Base-by-base conservation (phyloP, 1,140 invertebrate species). In the Drosophila persimilis region DNA sequence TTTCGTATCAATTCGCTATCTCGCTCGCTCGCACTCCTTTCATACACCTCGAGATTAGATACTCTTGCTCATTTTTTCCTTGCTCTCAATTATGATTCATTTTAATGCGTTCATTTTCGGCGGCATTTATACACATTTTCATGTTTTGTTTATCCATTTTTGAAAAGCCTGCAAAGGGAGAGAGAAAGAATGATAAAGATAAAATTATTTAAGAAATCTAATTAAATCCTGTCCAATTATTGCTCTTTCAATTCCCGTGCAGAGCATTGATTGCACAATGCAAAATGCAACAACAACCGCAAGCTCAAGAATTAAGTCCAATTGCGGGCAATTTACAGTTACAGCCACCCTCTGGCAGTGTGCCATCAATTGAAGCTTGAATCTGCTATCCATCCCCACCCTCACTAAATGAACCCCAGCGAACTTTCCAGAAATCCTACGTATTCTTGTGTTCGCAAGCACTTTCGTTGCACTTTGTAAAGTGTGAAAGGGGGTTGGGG, bases 281-380 rank as follows among this genome's bases (percentile, higher is more conserved):
- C 39, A 41, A 53, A 70, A 47, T 69, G 29, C 62, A 57, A 44
- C 39, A 69, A 72, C 65, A 60, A 48, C 43, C 43, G 41, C 57
- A 9, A n/a, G 43, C 39, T 44, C 39, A 24, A 39, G 71, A 83
- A 84, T 84, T 70, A 60, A 47, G 35, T 17, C 15, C 63, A 85
- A 80, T 85, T 73, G 54, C 41, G 62, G 62, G 58, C 64, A 66
- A 70, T 70, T 80, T 64, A 24, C 66, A 24, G 35, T 17, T 48
- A 15, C 15, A 41, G 52, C 52, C 44, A 67, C 76, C 79, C 73
- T 74, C 78, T 73, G 44, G 55, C 48, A 62, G 57, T 74, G 69
- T 6, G 20, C 20, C 46, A 47, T 66, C 79, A 78, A 74, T 39
- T 39, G 35, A 39, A 5, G 11, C 35, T 13, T 39, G 63, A 20